Base-by-base conservation (phyloP, 1,140 invertebrate genomes). In the Stratiolaelaps scimitus region DNA sequence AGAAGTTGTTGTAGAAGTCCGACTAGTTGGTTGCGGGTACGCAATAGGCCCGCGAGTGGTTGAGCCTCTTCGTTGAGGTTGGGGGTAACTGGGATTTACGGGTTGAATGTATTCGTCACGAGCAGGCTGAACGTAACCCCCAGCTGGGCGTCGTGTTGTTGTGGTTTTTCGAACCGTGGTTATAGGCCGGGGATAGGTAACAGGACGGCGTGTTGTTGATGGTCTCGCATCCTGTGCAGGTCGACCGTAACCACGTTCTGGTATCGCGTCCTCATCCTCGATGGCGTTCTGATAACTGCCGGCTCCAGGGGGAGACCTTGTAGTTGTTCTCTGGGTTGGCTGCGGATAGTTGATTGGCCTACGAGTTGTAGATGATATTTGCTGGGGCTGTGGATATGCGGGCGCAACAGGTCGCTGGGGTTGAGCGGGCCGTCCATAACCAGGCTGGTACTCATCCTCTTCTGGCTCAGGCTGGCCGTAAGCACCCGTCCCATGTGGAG, bases 371-470 rank as follows among this genome's bases (percentile, higher is more conserved):
- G 53, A 34, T 29, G 53, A 15, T 60, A 15, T 4, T 40, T 40
- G 34, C 10, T 40, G 34, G 34, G 34, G 34, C 34, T 40, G 34
- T 10, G 34, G 34, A 40, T 40, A 40, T 10, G 34, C 34, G 34
- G 34, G 34, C 10, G 34, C 34, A 10, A 40, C 34, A 40, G 34
- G 10, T 40, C 10, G 34, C 34, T 40, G 13, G 17, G 23, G 26
- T 29, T 26, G 53, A 26, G 15, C 23, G 17, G 26, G 53, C 10
- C 26, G 15, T 17, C 53, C 53, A 34, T 60, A 60, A 23, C 53
- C 53, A 5, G 53, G 53, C 53, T 60, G 17, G 10, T 60, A 60
- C 53, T 60, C 53, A 60, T 60, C 23, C 34, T 60, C 53, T 26
- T 60, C 53, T 15, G 53, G 53, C 23, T 60, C 53, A 17, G 53